Evolutionary conservation across 2,113 vertebrate genomes (phyloP), one percentile per base, ranked within the genome.

Genomic region (Physeter macrocephalus): DNA sequence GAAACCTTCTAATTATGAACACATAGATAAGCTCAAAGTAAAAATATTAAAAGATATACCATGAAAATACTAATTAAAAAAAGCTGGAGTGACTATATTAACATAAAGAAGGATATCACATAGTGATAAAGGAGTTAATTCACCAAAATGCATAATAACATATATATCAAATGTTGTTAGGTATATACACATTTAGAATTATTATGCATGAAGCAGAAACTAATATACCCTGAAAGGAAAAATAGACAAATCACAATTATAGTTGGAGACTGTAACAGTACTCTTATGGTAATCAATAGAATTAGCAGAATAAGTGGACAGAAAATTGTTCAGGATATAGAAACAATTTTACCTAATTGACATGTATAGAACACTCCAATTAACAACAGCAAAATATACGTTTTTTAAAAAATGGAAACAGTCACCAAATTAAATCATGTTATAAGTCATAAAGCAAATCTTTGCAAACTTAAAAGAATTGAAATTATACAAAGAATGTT

Each of bases 401-500:
- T 59, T 80, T 62, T 67, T 71, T 59, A 54, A 36, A 87, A 92
- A 39, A 59, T 66, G n/a, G 69, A 72, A 95, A 96, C 69, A 83
- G 41, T 52, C 27, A 89, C 67, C 61, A 96, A 93, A 88, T 84
- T 90, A 78, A 80, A 71, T 85, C 69, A 85, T 71, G 8, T 85
- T 84, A 54, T 46, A 59, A 11, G 29, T 36, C 62, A 78, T 61
- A 77, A 80, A 57, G 71, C 36, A 90, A 90, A 90, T 80, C n/a
- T 85, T 84, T 52, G 36, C 17, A 90, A 96, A 90, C 89, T 66
- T 85, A 93, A 71, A 96, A 81, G 21, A 78, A 84, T 12, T 34
- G 43, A 88, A 89, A 90, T 78, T 96, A 84, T 93, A 93, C 17
- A 78, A 85, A 93, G 78, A 96, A 93, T 64, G 29, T 77, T 88